Percentiles rank a stretch among this genome's conserved stretches.
Evolutionary conservation across 2,113 vertebrate species (phyloP).

Genomic region (Andinoacara biseriatus): DNA sequence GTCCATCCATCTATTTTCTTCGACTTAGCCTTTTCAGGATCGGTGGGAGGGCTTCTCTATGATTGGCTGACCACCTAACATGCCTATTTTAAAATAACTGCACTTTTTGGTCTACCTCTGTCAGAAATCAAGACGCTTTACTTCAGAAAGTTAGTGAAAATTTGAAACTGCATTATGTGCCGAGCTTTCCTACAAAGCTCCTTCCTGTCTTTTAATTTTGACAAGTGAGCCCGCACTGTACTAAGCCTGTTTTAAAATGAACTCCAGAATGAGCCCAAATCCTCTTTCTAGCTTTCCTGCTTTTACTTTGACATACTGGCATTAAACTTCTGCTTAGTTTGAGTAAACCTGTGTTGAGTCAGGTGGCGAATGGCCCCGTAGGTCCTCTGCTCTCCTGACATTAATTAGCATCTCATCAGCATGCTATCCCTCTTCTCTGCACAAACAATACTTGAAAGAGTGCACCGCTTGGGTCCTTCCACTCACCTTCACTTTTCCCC

Average conservation of each 20-base stretch:
- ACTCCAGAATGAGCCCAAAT: background rate
- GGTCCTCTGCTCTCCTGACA: constrained; percentile 12
- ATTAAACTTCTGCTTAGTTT: background rate
- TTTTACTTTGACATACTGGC: background rate
- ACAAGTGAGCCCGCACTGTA: background rate
- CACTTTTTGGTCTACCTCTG: background rate
- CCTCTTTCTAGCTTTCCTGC: background rate
- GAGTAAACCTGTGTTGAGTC: background rate
- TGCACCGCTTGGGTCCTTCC: constrained; percentile 14
- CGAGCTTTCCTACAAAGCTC: background rate
- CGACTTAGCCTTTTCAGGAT: too few relatives aligned
- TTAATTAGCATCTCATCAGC: constrained; percentile 48
- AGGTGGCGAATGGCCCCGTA: background rate
- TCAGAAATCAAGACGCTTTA: background rate
- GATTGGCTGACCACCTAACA: too few relatives aligned
- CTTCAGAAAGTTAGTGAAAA: background rate
- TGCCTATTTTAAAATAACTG: too few relatives aligned
- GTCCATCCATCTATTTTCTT: too few relatives aligned
- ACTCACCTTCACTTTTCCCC: constrained; percentile 12
- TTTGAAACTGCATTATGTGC: background rate
- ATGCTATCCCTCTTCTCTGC: constrained; percentile 3
- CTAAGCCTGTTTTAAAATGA: constrained; percentile 25
- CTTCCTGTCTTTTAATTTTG: background rate
- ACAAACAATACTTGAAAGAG: constrained; percentile 12
- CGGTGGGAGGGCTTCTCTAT: too few relatives aligned